These are phyloP conservation scores for Catharus ustulatus DNA, from an alignment of 2,797 vertebrate genomes.

Conservation along the genomic window DNA sequence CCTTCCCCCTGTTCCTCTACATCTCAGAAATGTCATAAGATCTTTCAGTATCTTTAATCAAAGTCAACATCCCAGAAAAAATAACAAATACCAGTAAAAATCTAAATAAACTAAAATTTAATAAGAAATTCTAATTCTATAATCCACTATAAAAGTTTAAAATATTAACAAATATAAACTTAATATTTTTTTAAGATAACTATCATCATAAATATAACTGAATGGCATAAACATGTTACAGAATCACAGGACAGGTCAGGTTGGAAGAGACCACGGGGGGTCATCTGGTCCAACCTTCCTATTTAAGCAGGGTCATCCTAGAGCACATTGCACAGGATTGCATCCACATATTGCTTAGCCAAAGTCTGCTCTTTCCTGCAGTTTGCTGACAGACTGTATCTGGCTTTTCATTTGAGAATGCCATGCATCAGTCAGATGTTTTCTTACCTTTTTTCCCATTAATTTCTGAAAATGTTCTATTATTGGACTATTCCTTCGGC, in stretches of 20 bases:
- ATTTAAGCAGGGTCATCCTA: background rate
- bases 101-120: background rate
- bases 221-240: background rate
- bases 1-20: background rate
- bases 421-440: background rate
- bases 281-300: background rate
- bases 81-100: background rate
- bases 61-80: background rate
- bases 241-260: background rate
- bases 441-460: background rate
- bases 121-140: background rate
- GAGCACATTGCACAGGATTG: background rate
- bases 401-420: background rate
- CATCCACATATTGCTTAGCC: background rate
- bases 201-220: background rate
- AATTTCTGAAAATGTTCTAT: conserved; percentile 22
- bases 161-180: background rate
- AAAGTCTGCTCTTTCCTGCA: background rate
- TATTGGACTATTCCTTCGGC: background rate
- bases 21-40: background rate
- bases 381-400: background rate
- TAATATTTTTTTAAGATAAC: background rate
- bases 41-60: background rate
- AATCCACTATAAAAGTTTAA: background rate
- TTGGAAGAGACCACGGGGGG: background rate